phyloP scores from a whole-genome alignment of 30 jellyfish, hydroid and myxozoan genomes.

The Hydra vulgaris region DNA sequence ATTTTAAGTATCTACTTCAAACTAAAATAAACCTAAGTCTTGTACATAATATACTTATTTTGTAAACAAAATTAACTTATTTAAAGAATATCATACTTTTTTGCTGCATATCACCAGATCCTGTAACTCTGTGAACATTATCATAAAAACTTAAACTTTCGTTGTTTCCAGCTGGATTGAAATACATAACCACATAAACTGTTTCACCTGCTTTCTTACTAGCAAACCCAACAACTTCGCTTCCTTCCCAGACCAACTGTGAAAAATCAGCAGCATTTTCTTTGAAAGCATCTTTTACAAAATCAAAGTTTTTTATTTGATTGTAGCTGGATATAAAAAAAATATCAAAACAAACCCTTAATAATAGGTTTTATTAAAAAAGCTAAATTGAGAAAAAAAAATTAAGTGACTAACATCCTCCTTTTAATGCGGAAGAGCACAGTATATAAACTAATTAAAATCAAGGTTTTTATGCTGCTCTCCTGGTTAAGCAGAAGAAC shows the following conservation, averaged over 20 bases:
- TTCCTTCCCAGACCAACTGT: slow-evolving; percentile 91
- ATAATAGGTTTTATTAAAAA: not conserved
- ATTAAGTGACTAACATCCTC: not conserved
- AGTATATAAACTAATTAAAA: no score
- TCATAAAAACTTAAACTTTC: slow-evolving; percentile 67
- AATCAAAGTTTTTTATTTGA: slow-evolving; percentile 89
- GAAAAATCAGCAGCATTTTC: slow-evolving; percentile 91
- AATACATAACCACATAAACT: slow-evolving; percentile 59
- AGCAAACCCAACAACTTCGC: slow-evolving; percentile 92
- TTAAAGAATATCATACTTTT: slow-evolving; percentile 1
- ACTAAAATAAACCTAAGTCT: no score
- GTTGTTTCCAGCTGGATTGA: slow-evolving; percentile 90
- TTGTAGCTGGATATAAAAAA: slow-evolving; percentile 51
- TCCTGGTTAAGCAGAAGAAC: no score
- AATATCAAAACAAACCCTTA: not conserved
- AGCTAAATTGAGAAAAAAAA: not conserved
- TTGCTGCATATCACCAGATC: slow-evolving; percentile 86
- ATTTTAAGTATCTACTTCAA: no score
- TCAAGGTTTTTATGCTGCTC: no score
- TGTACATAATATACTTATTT: no score
- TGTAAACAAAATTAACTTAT: no score
- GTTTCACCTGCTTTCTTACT: slow-evolving; percentile 65
- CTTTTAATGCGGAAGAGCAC: not conserved
- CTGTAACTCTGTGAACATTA: slow-evolving; percentile 90
- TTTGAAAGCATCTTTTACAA: slow-evolving; percentile 74